These are phyloP conservation scores for Henicopernis longicauda DNA, from an alignment of 2,113 vertebrate genomes.

Conservation along the genomic window DNA sequence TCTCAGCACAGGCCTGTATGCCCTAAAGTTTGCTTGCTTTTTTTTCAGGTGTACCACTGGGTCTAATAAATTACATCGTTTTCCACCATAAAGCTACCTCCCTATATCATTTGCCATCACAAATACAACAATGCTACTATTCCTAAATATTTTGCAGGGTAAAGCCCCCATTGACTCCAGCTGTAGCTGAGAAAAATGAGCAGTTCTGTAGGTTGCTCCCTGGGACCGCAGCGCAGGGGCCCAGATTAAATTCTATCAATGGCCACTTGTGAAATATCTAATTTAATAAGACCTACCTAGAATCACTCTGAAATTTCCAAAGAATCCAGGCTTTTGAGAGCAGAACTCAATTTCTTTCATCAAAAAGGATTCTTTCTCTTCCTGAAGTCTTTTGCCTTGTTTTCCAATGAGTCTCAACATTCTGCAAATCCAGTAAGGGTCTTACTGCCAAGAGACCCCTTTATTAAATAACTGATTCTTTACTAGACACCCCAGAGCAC, in stretches of 20 bases:
- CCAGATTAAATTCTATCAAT: not conserved
- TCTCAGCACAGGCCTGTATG: not conserved
- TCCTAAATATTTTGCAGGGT: not conserved
- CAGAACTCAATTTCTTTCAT: not conserved
- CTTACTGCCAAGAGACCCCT: not conserved
- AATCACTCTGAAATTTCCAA: not conserved
- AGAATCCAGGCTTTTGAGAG: not conserved
- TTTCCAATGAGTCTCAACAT: not conserved
- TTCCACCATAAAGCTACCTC: not conserved
- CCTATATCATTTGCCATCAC: not conserved
- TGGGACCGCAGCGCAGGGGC: not conserved
- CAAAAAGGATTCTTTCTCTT: not conserved
- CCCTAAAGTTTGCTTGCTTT: not conserved
- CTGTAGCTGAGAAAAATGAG: not conserved
- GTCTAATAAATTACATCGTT: conserved; percentile 1
- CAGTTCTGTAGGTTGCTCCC: not conserved
- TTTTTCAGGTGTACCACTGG: not conserved
- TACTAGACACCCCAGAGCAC: not conserved
- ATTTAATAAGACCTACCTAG: not conserved
- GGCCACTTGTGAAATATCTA: not conserved
- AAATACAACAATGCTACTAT: not conserved
- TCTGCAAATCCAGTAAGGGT: not conserved
- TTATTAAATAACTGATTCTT: not conserved
- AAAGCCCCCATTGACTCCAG: not conserved
- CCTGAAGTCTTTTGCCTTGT: not conserved